Percentiles rank a stretch among this genome's conserved stretches.
These are phyloP conservation scores for Bombus polaris DNA, from an alignment of 1,140 invertebrate species.

Conservation along the genomic window DNA sequence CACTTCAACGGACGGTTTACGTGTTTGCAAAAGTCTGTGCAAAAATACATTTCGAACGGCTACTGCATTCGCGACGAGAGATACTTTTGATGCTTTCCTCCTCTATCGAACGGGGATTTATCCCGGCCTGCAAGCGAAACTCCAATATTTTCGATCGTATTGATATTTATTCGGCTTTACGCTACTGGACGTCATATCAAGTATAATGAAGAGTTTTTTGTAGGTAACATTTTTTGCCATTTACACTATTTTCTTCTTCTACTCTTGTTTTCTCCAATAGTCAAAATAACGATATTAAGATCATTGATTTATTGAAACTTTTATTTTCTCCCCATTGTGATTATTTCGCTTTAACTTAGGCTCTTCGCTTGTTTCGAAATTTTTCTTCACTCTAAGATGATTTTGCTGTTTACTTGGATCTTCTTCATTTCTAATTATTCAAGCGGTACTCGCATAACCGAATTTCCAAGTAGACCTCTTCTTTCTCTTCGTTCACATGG, in stretches of 20 bases:
- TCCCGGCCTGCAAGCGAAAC: not conserved
- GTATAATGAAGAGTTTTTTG: not conserved
- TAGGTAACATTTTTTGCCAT: not conserved
- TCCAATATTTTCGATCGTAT: constrained; percentile 15
- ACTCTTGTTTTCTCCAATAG: too few relatives aligned
- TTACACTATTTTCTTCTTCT: too few relatives aligned
- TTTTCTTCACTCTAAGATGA: too few relatives aligned
- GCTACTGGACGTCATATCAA: not conserved
- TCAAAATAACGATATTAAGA: not conserved
- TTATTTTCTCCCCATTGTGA: not conserved
- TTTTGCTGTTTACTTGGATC: too few relatives aligned
- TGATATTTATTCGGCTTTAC: not conserved
- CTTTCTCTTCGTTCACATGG: too few relatives aligned
- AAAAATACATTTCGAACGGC: constrained; percentile 24
- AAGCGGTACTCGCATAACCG: not conserved
- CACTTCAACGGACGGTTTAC: constrained; percentile 6
- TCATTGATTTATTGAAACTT: not conserved
- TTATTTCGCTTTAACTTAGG: not conserved
- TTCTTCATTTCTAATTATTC: not conserved
- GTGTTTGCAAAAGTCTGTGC: constrained; percentile 12
- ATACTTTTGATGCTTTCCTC: constrained; percentile 1
- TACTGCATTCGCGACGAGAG: not conserved
- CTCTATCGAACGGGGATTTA: constrained; percentile 7
- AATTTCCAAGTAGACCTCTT: too few relatives aligned
- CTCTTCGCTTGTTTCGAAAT: too few relatives aligned